Percentiles rank a stretch among this genome's conserved stretches.
Evolutionary conservation across 2,888 invertebrate genomes (phyloP).

Genomic region (Conus canariensis): DNA sequence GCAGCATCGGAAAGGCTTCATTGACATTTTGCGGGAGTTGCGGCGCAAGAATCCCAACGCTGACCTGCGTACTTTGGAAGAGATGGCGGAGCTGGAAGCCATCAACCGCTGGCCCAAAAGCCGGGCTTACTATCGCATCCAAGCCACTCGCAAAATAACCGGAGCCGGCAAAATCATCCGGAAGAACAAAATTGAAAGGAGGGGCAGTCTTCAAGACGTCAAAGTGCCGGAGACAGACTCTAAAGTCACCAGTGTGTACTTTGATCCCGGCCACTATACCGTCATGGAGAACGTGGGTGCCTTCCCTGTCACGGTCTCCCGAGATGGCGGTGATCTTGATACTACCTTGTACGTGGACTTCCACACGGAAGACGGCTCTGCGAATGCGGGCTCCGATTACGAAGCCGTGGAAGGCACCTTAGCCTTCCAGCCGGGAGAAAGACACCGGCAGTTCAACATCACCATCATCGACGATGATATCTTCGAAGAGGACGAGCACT

Average conservation of each 20-base stretch:
- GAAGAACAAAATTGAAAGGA: slow-evolving; percentile 75
- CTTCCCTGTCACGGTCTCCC: slow-evolving; percentile 92
- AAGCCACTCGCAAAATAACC: slow-evolving; percentile 96
- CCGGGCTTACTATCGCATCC: slow-evolving; percentile 85
- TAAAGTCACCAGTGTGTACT: slow-evolving; percentile 87
- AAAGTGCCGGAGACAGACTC: slow-evolving; percentile 75
- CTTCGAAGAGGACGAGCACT: slow-evolving; percentile 99
- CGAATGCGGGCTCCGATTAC: slow-evolving; percentile 97
- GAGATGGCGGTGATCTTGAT: slow-evolving; percentile 89
- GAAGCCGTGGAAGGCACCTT: slow-evolving; percentile 90
- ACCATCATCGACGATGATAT: slow-evolving; percentile 99
- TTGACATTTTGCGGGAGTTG: slow-evolving; percentile 92
- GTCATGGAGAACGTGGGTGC: slow-evolving; percentile 99
- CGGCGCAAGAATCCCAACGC: slow-evolving; percentile 94
- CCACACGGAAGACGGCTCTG: slow-evolving; percentile 97
- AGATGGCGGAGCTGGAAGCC: slow-evolving; percentile 92
- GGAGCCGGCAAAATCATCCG: slow-evolving; percentile 89
- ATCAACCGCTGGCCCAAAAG: slow-evolving; percentile 96
- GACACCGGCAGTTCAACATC: slow-evolving; percentile 85
- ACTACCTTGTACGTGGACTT: slow-evolving; percentile 92
- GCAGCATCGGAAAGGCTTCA: slow-evolving; percentile 95
- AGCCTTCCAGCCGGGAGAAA: slow-evolving; percentile 91
- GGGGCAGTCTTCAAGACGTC: slow-evolving; percentile 65
- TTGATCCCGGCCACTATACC: slow-evolving; percentile 98
- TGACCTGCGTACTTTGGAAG: slow-evolving; percentile 92